Evolutionary conservation across 2,113 vertebrate species (phyloP), one percentile per base, ranked within the genome.

Genomic region (Brachionichthys hirsutus): DNA sequence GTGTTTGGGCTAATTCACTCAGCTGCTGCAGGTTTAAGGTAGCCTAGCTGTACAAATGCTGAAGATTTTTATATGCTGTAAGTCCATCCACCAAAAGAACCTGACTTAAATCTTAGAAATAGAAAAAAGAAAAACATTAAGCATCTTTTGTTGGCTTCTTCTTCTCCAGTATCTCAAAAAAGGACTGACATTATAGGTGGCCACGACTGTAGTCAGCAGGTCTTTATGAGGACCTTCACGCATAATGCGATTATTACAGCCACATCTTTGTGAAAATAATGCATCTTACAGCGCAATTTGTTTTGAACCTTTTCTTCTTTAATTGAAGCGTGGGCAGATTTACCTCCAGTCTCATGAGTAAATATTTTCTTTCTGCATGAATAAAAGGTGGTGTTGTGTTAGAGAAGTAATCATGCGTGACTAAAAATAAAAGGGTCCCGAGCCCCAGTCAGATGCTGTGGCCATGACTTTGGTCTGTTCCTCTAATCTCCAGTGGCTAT

Each of bases 291-390:
- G 55, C 11, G 8, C 51, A 43, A 73, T 75, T 80, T 44, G 15
- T 48, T 85, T 73, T 69, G 43, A 81, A 67, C 51, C 53, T 38
- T 38, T 60, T n/a, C 24, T 61, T 47, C 63, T 55, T 66, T 41
- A 75, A 36, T 62, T 41, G 3, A 6, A 68, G 54, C 35, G 12
- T 46, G 19, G 54, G 40, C 18, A 16, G 55, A 54, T 57, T 47
- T 44, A 15, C 12, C 12, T 56, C 51, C 53, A 43, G 47, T 67
- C 40, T 67, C 46, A 41, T 6, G 10, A 69, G 20, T 51, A 44
- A 15, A 2, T 5, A 12, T 60, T 56, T 73, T 62, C 48, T 67
- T 53, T 67, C 62, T 54, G 19, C 52, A 42, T 19, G 38, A 59
- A 43, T 62, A 36, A 56, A 67, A 54, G 47, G 15, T 20, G 14